A percentile compares a stretch with the other conserved stretches of the same genome.
phyloP scores from a whole-genome alignment of 1,140 invertebrate species.

The Helicoverpa armigera region DNA sequence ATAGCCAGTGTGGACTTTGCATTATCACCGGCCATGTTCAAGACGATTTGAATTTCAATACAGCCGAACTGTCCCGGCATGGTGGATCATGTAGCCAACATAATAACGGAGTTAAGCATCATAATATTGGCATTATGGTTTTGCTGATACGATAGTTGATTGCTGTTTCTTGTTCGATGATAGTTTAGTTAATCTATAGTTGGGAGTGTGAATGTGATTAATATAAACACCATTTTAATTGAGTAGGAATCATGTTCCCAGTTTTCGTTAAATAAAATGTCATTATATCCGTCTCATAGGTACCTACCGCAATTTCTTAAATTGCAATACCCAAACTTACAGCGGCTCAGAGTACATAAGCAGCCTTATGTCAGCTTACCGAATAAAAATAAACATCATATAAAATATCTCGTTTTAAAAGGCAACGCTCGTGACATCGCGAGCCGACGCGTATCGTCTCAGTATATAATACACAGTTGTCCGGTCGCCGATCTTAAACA shows the following conservation, averaged over 20 bases:
- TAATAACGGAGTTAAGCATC: slow-evolving; percentile 27
- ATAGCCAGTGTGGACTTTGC: slow-evolving; percentile 47
- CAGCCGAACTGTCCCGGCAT: slow-evolving; percentile 31
- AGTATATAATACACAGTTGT: slow-evolving; percentile 54
- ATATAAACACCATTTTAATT: no score
- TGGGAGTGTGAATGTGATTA: neutral
- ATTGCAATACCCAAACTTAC: neutral
- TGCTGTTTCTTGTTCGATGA: slow-evolving; percentile 25
- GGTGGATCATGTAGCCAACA: slow-evolving; percentile 32
- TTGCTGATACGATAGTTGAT: slow-evolving; percentile 3
- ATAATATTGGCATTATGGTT: slow-evolving; percentile 33
- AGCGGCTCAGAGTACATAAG: neutral
- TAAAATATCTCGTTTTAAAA: slow-evolving; percentile 21
- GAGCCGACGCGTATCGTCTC: slow-evolving; percentile 28
- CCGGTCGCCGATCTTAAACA: slow-evolving; percentile 60
- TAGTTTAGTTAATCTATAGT: neutral
- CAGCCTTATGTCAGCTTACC: slow-evolving; percentile 9
- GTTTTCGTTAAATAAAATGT: no score
- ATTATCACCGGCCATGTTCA: slow-evolving; percentile 49
- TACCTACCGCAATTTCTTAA: no score
- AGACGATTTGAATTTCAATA: slow-evolving; percentile 55
- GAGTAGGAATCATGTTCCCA: no score
- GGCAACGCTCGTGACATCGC: slow-evolving; percentile 18
- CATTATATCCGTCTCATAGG: no score
- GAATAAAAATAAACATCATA: slow-evolving; percentile 27